Evolutionary conservation across 1,140 invertebrate species (phyloP).

Genomic region (Bombus breviceps): DNA sequence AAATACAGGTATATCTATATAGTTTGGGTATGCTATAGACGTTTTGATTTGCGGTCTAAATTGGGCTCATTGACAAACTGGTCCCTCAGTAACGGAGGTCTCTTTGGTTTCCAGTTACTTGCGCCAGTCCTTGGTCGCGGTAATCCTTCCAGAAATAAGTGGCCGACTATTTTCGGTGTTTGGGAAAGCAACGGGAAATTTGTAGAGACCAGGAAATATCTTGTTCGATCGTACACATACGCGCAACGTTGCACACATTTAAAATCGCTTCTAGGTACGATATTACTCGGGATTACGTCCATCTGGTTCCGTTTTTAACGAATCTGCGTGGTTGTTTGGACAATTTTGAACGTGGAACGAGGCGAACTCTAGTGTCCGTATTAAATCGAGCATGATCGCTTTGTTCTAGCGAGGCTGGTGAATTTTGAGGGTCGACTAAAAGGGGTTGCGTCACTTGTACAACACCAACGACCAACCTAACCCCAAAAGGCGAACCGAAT

Average conservation of each 20-base stretch:
- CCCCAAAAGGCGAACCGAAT: not conserved
- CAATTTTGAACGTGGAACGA: not conserved
- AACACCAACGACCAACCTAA: too few species aligned
- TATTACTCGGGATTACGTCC: not conserved
- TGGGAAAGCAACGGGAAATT: conserved; percentile 1
- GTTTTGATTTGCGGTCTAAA: conserved; percentile 14
- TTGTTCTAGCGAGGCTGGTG: not conserved
- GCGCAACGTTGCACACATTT: too few species aligned
- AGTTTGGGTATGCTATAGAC: not conserved
- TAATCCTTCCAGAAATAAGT: conserved; percentile 44
- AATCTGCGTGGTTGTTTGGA: not conserved
- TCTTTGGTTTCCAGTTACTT: conserved; percentile 32
- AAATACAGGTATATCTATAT: not conserved
- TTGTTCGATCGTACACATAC: not conserved
- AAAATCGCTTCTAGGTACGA: not conserved
- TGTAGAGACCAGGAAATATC: not conserved
- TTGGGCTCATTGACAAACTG: conserved; percentile 12
- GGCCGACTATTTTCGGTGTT: conserved; percentile 35
- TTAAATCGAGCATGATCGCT: conserved; percentile 2
- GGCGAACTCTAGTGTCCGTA: not conserved
- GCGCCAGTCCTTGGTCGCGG: conserved; percentile 3
- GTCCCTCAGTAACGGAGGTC: not conserved
- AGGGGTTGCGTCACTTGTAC: not conserved
- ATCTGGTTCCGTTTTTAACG: not conserved
- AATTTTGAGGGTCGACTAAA: not conserved